A percentile compares a stretch with the other conserved stretches of the same genome.
phyloP scores from a whole-genome alignment of 2,888 invertebrate species.

The Tinea pellionella region DNA sequence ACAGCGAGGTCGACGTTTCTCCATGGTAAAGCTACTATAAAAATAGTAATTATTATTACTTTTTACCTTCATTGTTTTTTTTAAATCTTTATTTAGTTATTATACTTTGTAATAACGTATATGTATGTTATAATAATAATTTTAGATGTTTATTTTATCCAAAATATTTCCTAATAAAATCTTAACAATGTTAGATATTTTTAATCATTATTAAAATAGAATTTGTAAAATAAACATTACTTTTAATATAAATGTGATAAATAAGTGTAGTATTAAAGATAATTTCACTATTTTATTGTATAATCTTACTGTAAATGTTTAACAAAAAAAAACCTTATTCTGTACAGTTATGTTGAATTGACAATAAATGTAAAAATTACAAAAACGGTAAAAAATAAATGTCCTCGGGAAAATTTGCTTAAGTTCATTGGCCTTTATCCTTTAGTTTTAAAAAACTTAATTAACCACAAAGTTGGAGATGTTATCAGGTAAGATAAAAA shows the following conservation, averaged over 20 bases:
- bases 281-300: not conserved
- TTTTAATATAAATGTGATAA: not conserved
- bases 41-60: too few relatives aligned
- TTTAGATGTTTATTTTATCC: too few relatives aligned
- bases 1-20: too few relatives aligned
- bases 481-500: not conserved
- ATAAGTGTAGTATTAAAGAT: not conserved
- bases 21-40: too few relatives aligned
- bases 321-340: not conserved
- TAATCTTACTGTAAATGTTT: slow-evolving; percentile 3
- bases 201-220: not conserved
- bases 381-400: slow-evolving; percentile 48
- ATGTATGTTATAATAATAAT: too few relatives aligned
- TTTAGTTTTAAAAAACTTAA: not conserved
- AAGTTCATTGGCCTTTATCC: not conserved
- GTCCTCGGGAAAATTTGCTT: slow-evolving; percentile 23
- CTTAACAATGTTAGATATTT: not conserved
- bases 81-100: too few relatives aligned
- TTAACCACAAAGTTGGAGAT: not conserved
- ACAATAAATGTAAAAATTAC: slow-evolving; percentile 67
- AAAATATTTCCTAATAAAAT: not conserved
- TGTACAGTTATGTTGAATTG: slow-evolving; percentile 58
- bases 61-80: too few relatives aligned
- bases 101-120: too few relatives aligned
- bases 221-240: too few relatives aligned